Conservation (phyloP, 2,113 vertebrate species). For the Taxidea taxus region DNA sequence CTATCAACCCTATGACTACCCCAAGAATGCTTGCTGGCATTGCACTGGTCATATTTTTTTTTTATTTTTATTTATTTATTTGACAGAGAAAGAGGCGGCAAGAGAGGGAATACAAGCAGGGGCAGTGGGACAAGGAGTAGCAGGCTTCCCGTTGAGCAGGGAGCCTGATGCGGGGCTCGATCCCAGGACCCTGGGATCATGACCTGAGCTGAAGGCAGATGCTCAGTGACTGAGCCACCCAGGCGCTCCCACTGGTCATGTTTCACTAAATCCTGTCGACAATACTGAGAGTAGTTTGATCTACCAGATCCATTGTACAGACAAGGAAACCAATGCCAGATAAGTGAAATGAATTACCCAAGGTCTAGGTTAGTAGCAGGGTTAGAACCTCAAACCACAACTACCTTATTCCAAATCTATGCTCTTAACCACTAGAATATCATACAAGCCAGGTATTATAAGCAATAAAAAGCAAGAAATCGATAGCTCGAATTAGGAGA, state of each 20-base stretch:
- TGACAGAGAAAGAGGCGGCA: too few relatives aligned
- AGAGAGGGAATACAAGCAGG: too few relatives aligned
- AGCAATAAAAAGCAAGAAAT: not conserved
- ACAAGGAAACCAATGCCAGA: not conserved
- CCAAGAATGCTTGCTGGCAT: accelerated
- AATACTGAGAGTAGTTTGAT: too few relatives aligned
- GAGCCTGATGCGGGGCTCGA: too few relatives aligned
- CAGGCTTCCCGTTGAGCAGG: too few relatives aligned
- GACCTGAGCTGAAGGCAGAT: too few relatives aligned
- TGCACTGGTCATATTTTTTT: accelerated
- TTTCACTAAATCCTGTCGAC: not conserved
- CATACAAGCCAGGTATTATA: not conserved
- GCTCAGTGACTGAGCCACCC: too few relatives aligned
- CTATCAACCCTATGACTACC: accelerated
- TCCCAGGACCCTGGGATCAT: too few relatives aligned
- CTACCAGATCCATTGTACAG: not conserved
- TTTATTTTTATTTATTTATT: too few relatives aligned
- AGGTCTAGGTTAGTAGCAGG: not conserved
- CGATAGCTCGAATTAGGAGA: not conserved
- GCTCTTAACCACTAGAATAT: not conserved
- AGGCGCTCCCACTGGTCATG: too few relatives aligned
- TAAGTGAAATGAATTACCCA: not conserved
- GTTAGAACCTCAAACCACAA: not conserved
- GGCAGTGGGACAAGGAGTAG: too few relatives aligned
- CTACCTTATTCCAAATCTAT: not conserved